Conservation (phyloP, 2,797 vertebrate genomes). For the Crocidura indochinensis region DNA sequence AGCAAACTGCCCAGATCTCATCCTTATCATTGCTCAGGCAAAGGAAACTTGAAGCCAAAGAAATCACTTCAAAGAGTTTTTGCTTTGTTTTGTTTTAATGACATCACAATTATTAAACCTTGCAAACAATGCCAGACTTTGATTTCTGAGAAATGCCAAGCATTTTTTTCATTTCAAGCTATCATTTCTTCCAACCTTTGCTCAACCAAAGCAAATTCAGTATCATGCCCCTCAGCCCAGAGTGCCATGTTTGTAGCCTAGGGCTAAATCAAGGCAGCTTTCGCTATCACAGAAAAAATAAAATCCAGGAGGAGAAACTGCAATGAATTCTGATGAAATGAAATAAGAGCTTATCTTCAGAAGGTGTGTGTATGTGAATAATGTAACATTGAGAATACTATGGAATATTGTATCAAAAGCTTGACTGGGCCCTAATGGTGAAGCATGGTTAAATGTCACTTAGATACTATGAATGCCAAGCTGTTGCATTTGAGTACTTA, state of each 20-base stretch:
- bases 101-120: constrained; percentile 52
- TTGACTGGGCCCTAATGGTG: not conserved
- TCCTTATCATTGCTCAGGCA: too few relatives aligned
- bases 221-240: not conserved
- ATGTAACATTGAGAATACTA: not conserved
- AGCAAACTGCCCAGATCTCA: not conserved
- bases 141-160: constrained; percentile 69
- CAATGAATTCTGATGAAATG: not conserved
- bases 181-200: constrained; percentile 13
- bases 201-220: not conserved
- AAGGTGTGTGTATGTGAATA: not conserved
- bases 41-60: not conserved
- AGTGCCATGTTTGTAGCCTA: not conserved
- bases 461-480: not conserved
- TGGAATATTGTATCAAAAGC: not conserved
- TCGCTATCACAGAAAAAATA: not conserved
- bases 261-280: not conserved
- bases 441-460: not conserved
- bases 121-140: constrained; percentile 39
- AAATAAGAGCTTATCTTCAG: not conserved
- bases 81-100: not conserved
- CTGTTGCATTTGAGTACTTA: not conserved
- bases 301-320: not conserved
- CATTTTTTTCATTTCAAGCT: not conserved
- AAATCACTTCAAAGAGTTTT: not conserved